Evolutionary conservation across 2,888 invertebrate genomes (phyloP), one percentile per base, ranked within the genome.

Genomic region (Drosophila recens): DNA sequence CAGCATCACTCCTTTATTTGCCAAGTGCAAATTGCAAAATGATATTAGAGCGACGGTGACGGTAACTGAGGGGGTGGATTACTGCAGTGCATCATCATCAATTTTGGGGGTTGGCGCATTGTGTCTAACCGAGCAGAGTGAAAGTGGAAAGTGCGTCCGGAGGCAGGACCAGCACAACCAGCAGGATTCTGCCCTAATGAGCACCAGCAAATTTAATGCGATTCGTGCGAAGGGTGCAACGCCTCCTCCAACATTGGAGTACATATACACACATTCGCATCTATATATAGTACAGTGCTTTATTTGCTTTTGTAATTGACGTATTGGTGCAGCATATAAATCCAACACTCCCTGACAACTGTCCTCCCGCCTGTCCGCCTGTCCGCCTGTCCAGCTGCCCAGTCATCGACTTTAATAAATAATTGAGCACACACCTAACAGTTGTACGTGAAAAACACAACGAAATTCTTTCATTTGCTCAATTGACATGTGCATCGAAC

Each of bases 1-100:
- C 85, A 87, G 79, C 76, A 87, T 83, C 83, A 87, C 89, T 89
- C 90, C 86, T 90, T 89, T 84, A 90, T 89, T 82, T 80, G 89
- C 82, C 82, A 80, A 89, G 87, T 90, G 90, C 87, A 90, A 90
- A 90, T 90, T 90, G 90, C 90, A 89, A 90, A 90, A 82, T 80
- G 90, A 90, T 88, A 84, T 84, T 84, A 84, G 85, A 71, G 71
- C 38, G 54, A 30, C 33, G 65, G 33, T 27, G 38, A 38, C 20
- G 70, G 23, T 27, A 36, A 63, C 56, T 67, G 79, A 49, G 81
- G 80, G 75, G 79, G 70, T 82, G 72, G 71, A 64, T 73, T 45
- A 75, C 53, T 79, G 79, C 81, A 78, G 49, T 82, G 77, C 77
- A 80, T 33, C 72, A 62, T 48, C 38, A 17, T 27, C 36, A 66